Evolutionary conservation across 2,888 invertebrate genomes (phyloP).

Genomic region (Blera fallax): DNA sequence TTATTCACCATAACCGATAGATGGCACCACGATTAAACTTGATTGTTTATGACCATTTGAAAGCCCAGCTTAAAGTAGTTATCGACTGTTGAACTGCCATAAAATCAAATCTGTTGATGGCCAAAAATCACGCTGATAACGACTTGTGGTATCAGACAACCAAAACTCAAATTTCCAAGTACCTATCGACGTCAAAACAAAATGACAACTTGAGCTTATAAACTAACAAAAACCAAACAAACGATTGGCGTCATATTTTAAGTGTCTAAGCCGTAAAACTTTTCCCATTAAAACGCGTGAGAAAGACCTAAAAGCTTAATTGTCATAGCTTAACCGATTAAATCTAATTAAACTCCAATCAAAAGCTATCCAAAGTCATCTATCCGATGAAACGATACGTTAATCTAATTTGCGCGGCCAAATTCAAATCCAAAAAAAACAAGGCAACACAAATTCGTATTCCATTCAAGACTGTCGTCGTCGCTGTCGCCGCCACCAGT

Average conservation of each 20-base stretch:
- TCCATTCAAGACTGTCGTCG: slow-evolving; percentile 25
- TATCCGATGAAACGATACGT: background rate
- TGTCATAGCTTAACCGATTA: slow-evolving; percentile 4
- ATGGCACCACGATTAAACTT: background rate
- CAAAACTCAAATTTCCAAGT: background rate
- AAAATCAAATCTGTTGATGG: background rate
- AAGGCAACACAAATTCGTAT: background rate
- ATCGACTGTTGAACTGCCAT: background rate
- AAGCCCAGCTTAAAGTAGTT: background rate
- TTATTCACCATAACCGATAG: background rate
- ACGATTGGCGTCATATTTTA: slow-evolving; percentile 1
- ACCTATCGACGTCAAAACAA: too few species aligned
- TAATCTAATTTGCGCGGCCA: slow-evolving; percentile 33
- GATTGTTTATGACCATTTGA: background rate
- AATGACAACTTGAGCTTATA: too few species aligned
- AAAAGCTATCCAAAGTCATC: background rate
- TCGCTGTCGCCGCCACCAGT: background rate
- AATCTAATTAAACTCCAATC: slow-evolving; percentile 30
- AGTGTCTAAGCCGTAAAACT: background rate
- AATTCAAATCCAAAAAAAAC: slow-evolving; percentile 7
- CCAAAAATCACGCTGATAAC: background rate
- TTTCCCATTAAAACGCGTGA: slow-evolving; percentile 3
- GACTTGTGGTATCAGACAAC: background rate
- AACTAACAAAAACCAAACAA: background rate
- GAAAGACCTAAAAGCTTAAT: background rate